Evolutionary conservation across 53 echinoderm and acorn worm genomes (phyloP), one percentile per base, ranked within the genome.

Genomic region (Holothuria leucospilota): DNA sequence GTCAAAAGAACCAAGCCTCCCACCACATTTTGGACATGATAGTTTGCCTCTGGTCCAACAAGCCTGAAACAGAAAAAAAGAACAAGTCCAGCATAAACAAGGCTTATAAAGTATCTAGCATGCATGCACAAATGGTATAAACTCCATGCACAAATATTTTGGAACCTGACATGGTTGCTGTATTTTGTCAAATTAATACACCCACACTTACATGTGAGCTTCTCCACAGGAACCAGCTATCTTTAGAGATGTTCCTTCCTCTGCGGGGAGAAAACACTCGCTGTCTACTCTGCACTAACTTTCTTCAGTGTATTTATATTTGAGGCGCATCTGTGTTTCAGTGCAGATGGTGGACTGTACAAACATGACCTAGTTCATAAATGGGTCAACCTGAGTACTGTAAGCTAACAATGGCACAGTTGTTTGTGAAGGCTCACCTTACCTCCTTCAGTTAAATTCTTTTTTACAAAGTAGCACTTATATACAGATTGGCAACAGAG

Each of bases 21-120:
- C 96, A 39, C 88, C 52, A 64, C 96, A 96, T 79, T 94, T 96
- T 6, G 94, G 96, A 62, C 96, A 96, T 6, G 85, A 84, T 18
- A 96, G 87, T 56, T 96, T 96, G 51, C 96, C 96, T 39, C 80
- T 88, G 24, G 94, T 96, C 96, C 96, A 96, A 38, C 88, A 85
- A 18, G 90, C 90, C 96, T 96, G 86, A 27, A 82, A 82, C 41
- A 39, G 51, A 73, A 51, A 24, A 63, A 60, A 81, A 58, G 7
- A n/a, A 67, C 23, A 29, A 62, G 13, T 18, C n/a, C 27, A 46
- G 46, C 3, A 46, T 46, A 56, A 18, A 56, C 78, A 27, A 8
- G n/a, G 29, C n/a, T 59, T 46, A 56, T 26, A 72, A 52, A 27
- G 13, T 21, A 11, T 34, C 8, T 49, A 41, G 59, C 39, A 39